A percentile compares a stretch with the other conserved stretches of the same genome.
phyloP scores from a whole-genome alignment of 2,888 invertebrate genomes.

The Epinotia nisella region DNA sequence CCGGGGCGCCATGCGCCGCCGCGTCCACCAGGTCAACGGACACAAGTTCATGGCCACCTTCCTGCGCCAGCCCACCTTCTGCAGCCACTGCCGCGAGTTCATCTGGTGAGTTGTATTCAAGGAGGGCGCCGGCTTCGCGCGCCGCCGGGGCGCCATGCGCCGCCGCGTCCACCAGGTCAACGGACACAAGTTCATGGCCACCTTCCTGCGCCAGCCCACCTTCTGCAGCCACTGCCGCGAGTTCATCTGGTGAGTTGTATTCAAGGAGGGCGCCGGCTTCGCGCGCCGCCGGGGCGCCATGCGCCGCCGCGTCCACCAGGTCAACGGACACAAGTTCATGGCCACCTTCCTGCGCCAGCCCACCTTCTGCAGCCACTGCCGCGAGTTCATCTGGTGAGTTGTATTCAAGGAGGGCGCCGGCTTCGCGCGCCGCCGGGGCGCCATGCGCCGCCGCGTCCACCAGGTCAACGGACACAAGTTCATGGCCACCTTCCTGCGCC shows the following conservation, averaged over 20 bases:
- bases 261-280: no score
- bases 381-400: conserved; percentile 98
- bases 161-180: conserved; percentile 98
- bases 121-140: no score
- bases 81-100: conserved; percentile 89
- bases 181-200: conserved; percentile 99
- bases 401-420: conserved; percentile 47
- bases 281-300: conserved; percentile 90
- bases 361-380: conserved; percentile 99
- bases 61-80: conserved; percentile 99
- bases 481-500: conserved; percentile 99
- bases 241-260: conserved; percentile 95
- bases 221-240: conserved; percentile 99
- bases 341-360: conserved; percentile 99
- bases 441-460: no score
- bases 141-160: conserved; percentile 94
- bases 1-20: conserved; percentile 73
- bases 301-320: conserved; percentile 98
- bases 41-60: conserved; percentile 99
- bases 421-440: no score
- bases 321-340: conserved; percentile 99
- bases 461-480: conserved; percentile 93
- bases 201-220: conserved; percentile 98
- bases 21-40: conserved; percentile 89
- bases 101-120: conserved; percentile 86